Base-by-base conservation (phyloP, 92 coral and sea anemone genomes). In the Actinernus sp. region DNA sequence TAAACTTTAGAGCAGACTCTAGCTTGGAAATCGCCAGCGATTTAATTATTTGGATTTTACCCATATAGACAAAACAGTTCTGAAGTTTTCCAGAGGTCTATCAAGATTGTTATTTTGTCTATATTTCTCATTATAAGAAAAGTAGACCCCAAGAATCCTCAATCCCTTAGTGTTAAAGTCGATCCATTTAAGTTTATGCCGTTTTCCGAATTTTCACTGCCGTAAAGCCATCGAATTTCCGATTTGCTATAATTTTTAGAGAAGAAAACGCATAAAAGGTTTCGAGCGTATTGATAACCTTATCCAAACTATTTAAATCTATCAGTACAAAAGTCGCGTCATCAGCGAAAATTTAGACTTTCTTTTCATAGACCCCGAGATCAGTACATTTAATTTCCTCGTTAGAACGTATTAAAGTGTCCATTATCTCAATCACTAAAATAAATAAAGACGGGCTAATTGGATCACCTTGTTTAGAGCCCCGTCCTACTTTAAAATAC, bases 71-170 rank as follows among this genome's bases (percentile, higher is more conserved):
- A 52, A 50, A 24, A 56, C 55, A 3, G 75, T 37, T 29, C 54
- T 67, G 18, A 67, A 67, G 4, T 55, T 67, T 52, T 67, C 52
- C n/a, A 51, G 26, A n/a, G 50, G 48, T 47, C 60, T 32, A 26
- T 65, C 48, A 18, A 31, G 34, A 48, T 65, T 65, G 32, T 65
- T 51, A 10, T 31, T 26, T 7, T 53, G 28, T 13, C 17, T 17
- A 27, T 25, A 63, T 21, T 1, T 45, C 4, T 27, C 29, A 11
- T 63, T 45, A 45, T 63, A 43, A 0, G 70, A 63, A 25, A 63
- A 43, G 21, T 63, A n/a, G 29, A 64, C 49, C 8, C 58, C 71
- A 24, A 64, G 12, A 3, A 64, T 47, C 16, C 31, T 46, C 25
- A 31, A 46, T 19, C 54, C 71, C 21, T 32, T 11, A 30, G 46